Evolutionary conservation across 37 sponge, comb jelly and placozoan species (phyloP), one percentile per base, ranked within the genome.

Genomic region (Bolinopsis microptera): DNA sequence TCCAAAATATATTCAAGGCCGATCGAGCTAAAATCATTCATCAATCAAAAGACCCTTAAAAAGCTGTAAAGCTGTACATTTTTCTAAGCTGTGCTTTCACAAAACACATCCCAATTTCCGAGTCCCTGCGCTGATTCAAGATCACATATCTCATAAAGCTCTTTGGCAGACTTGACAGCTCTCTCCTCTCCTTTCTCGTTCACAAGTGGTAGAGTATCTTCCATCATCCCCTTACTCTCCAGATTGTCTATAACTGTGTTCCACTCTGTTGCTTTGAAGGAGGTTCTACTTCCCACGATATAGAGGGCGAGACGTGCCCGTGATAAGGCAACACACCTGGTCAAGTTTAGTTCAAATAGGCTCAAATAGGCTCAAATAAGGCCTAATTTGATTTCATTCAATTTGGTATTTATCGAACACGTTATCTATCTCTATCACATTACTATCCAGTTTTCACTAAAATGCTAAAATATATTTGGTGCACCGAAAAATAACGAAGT

Each of bases 221-320:
- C 90, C 41, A 86, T 2, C 90, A 41, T 39, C 21, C 48, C 48
- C 90, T 34, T 86, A 40, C 36, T 48, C 31, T 18, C 61, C 90
- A 86, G 90, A 28, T n/a, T 13, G 26, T 40, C 61, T 38, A 86
- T 38, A 35, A 86, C 90, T 0, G n/a, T 86, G 30, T 48, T 38
- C 90, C 90, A 86, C 41, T 86, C 90, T 38, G 41, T 86, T 18
- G 34, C 61, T 18, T 21, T 18, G 90, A 86, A 86, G 25, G 35
- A 23, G 5, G 32, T 38, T 24, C 90, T 86, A 34, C 90, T 86
- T 24, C 90, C 90, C 90, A 86, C 90, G 26, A 86, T 86, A 28
- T 41, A 39, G 25, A 86, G 90, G 28, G 90, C 61, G 13, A 41
- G 90, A 3, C 90, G 41, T 13, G 90, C 90, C n/a, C 90, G 40